Evolutionary conservation across 2,113 vertebrate genomes (phyloP).

Genomic region (Thomomys bottae): DNA sequence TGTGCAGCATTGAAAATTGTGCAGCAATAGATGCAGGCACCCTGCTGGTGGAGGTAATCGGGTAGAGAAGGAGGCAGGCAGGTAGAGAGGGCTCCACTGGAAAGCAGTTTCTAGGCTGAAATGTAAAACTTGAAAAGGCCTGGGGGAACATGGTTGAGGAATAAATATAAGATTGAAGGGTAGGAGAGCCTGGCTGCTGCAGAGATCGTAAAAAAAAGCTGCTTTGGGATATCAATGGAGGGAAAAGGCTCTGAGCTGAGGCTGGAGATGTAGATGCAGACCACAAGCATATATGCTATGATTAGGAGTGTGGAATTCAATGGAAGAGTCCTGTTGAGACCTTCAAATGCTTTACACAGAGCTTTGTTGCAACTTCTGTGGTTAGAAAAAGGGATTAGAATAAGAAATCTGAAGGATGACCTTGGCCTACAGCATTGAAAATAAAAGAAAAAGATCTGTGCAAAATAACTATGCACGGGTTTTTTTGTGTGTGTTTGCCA

Average conservation of each 20-base stretch:
- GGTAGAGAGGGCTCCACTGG: neutral
- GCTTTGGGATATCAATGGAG: neutral
- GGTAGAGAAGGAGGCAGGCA: neutral
- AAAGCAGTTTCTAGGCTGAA: neutral
- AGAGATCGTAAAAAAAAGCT: neutral
- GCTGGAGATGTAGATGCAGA: neutral
- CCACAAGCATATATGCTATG: neutral
- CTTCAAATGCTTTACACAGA: neutral
- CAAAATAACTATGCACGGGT: neutral
- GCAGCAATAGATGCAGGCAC: neutral
- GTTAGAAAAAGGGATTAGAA: neutral
- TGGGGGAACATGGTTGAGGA: neutral
- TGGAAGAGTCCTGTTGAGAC: neutral
- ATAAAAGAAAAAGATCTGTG: neutral
- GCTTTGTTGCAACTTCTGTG: neutral
- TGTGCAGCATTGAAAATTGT: neutral
- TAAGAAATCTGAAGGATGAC: neutral
- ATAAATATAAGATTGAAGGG: neutral
- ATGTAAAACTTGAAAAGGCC: neutral
- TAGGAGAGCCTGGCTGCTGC: neutral
- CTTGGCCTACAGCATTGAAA: neutral
- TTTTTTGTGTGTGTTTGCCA: slow-evolving; percentile 25
- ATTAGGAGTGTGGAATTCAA: neutral
- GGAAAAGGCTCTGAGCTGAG: neutral
- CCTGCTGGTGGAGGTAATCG: too few relatives aligned